Percentiles rank a stretch among this genome's conserved stretches.
phyloP scores from a whole-genome alignment of 2,113 vertebrate genomes.

The Rallus limicola region DNA sequence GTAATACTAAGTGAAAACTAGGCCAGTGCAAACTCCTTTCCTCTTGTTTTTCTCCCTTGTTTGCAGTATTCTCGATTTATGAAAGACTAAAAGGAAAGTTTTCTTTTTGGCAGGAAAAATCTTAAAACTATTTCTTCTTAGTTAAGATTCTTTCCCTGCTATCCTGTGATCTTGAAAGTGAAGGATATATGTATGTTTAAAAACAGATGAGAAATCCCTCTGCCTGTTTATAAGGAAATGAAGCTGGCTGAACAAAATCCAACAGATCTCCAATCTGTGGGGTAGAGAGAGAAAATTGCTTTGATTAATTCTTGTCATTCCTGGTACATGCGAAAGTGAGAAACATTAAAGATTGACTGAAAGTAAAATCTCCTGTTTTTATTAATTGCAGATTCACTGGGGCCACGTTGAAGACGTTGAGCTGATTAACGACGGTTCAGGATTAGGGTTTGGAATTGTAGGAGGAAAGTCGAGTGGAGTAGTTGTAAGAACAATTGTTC shows the following conservation, averaged over 20 bases:
- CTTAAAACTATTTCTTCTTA: slow-evolving; percentile 2
- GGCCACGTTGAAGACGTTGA: slow-evolving; percentile 90
- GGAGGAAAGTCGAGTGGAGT: slow-evolving; percentile 90
- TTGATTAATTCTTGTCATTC: background rate
- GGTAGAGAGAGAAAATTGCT: background rate
- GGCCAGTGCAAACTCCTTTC: background rate
- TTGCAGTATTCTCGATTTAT: slow-evolving; percentile 24
- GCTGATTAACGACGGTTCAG: slow-evolving; percentile 92
- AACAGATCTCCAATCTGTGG: background rate
- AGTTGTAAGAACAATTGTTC: slow-evolving; percentile 91
- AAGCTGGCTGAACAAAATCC: slow-evolving; percentile 18
- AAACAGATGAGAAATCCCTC: slow-evolving; percentile 54
- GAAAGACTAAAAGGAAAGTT: slow-evolving; percentile 4
- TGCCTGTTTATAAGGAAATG: background rate
- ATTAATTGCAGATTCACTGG: slow-evolving; percentile 84
- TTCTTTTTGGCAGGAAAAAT: slow-evolving; percentile 31
- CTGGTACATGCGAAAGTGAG: background rate
- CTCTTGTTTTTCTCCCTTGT: slow-evolving; percentile 38
- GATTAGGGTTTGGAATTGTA: slow-evolving; percentile 96
- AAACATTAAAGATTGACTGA: background rate
- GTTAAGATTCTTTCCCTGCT: background rate
- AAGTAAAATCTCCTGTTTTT: slow-evolving; percentile 25
- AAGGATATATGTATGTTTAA: background rate
- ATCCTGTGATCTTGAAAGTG: slow-evolving; percentile 17
- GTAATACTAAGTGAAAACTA: background rate